A percentile compares a stretch with the other conserved stretches of the same genome.
phyloP scores from a whole-genome alignment of 2,888 invertebrate genomes.

The Lagria hirta region DNA sequence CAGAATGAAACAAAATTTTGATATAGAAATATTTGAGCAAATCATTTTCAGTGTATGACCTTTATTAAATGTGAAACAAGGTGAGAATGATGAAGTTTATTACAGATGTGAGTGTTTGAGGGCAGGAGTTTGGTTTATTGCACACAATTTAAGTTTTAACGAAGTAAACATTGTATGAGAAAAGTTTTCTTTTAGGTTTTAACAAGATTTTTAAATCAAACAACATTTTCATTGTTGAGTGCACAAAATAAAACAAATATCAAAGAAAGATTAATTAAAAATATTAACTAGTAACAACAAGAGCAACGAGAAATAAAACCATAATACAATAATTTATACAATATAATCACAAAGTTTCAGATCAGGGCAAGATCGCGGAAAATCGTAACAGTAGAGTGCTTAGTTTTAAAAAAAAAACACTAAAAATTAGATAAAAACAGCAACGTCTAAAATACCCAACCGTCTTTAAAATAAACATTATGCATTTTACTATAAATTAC shows the following conservation, averaged over 20 bases:
- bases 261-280: conserved; percentile 35
- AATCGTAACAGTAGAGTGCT: too few relatives aligned
- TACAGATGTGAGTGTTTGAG: conserved; percentile 41
- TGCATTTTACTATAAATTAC: too few relatives aligned
- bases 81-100: conserved; percentile 44
- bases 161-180: conserved; percentile 45
- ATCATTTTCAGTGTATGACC: conserved; percentile 47
- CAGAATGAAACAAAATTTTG: conserved; percentile 48
- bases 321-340: conserved; percentile 46
- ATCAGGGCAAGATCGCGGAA: conserved; percentile 20
- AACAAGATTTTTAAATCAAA: conserved; percentile 24
- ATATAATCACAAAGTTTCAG: conserved; percentile 42
- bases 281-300: conserved; percentile 47
- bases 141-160: conserved; percentile 49
- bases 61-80: conserved; percentile 44
- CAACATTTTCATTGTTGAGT: conserved; percentile 21
- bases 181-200: conserved; percentile 23
- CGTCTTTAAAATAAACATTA: too few relatives aligned
- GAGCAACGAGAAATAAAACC: conserved; percentile 44
- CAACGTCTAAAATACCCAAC: too few relatives aligned
- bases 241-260: conserved; percentile 30
- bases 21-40: conserved; percentile 49
- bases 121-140: conserved; percentile 47
- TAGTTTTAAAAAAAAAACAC: too few relatives aligned
- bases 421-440: too few relatives aligned